Conservation (phyloP, 2,113 vertebrate genomes). For the Larimichthys polyactis region DNA sequence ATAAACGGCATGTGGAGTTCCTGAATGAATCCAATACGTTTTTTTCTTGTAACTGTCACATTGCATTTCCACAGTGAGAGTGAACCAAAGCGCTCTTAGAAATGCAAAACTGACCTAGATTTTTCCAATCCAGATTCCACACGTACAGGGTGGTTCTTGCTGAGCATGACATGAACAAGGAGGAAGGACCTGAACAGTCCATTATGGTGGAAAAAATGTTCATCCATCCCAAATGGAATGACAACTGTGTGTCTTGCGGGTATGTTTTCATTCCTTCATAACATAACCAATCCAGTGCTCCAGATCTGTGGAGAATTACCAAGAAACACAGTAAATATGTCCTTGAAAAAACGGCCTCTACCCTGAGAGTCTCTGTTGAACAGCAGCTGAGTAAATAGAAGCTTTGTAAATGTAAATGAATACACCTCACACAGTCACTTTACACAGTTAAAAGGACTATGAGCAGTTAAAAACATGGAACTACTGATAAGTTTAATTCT, state of each 20-base stretch:
- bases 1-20: background rate
- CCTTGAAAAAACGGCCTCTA: background rate
- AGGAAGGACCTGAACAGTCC: conserved; percentile 75
- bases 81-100: background rate
- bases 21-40: background rate
- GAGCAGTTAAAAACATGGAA: background rate
- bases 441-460: background rate
- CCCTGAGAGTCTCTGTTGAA: conserved; percentile 10
- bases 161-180: conserved; percentile 70
- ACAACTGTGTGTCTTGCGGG: conserved; percentile 77
- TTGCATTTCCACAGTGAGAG: background rate
- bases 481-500: background rate
- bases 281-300: background rate
- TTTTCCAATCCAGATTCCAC: conserved; percentile 66
- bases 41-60: too few species aligned
- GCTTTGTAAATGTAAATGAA: background rate
- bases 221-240: conserved; percentile 77
- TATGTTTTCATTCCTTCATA: conserved; percentile 8
- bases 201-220: conserved; percentile 74
- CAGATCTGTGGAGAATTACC: background rate
- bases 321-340: conserved; percentile 1
- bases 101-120: too few species aligned
- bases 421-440: background rate
- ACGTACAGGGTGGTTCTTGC: conserved; percentile 77
- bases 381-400: conserved; percentile 39